phyloP scores from a whole-genome alignment of 2,113 vertebrate genomes.

The Misgurnus mizolepis region DNA sequence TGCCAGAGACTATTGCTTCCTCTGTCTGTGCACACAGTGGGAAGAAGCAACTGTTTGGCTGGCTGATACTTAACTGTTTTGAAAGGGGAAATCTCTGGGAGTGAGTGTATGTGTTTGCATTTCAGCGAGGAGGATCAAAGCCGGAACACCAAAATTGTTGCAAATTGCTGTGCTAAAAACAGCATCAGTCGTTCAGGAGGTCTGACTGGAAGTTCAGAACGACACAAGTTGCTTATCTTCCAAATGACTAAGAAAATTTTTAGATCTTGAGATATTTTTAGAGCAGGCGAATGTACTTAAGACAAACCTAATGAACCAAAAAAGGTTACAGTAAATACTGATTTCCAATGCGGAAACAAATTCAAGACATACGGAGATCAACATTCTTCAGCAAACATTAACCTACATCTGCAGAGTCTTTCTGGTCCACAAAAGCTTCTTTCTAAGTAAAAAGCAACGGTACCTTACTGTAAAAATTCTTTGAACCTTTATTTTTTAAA shows the following conservation, averaged over 20 bases:
- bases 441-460: too few relatives aligned
- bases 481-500: too few relatives aligned
- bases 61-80: background rate
- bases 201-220: constrained; percentile 10
- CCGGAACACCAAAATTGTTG: constrained; percentile 31
- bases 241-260: background rate
- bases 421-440: too few relatives aligned
- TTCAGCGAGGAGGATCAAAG: constrained; percentile 18
- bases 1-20: constrained; percentile 50
- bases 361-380: too few relatives aligned
- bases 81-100: background rate
- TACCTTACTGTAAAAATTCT: too few relatives aligned
- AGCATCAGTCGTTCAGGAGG: background rate
- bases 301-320: background rate
- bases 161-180: constrained; percentile 23
- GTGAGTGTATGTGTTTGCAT: constrained; percentile 31
- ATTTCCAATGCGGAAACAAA: too few relatives aligned
- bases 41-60: constrained; percentile 14
- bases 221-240: background rate
- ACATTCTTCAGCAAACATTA: too few relatives aligned
- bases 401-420: too few relatives aligned
- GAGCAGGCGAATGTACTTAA: background rate
- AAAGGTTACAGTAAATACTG: background rate
- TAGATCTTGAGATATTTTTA: background rate
- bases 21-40: constrained; percentile 15